Evolutionary conservation across 2,888 invertebrate species (phyloP).

Genomic region (Nomada ruficornis): DNA sequence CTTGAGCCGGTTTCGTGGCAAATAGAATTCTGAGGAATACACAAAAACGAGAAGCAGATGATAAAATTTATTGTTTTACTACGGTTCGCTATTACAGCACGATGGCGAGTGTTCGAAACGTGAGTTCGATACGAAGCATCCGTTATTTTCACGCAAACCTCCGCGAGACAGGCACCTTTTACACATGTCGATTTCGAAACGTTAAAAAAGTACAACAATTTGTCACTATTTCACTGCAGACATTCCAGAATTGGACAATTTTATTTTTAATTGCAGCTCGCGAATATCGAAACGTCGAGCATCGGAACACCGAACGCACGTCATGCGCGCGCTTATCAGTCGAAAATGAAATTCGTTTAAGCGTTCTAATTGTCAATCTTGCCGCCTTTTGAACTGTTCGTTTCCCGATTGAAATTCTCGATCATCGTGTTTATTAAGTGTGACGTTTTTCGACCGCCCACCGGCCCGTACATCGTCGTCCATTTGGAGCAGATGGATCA

Average conservation of each 20-base stretch:
- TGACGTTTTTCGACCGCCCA: neutral
- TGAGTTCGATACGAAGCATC: constrained; percentile 1
- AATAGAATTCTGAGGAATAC: neutral
- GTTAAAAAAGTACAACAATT: too few relatives aligned
- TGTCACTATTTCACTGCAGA: too few relatives aligned
- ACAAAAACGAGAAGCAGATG: neutral
- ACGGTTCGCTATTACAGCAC: neutral
- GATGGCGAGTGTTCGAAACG: constrained; percentile 1
- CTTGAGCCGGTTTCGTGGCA: neutral
- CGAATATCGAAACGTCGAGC: too few relatives aligned
- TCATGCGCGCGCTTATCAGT: neutral
- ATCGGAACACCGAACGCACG: too few relatives aligned
- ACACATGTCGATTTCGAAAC: neutral
- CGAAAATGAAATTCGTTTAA: constrained; percentile 9
- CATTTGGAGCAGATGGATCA: neutral
- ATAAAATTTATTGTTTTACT: constrained; percentile 18
- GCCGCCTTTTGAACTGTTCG: neutral
- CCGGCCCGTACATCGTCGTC: neutral
- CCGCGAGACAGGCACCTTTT: neutral
- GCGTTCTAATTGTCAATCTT: constrained; percentile 5
- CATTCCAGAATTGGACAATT: neutral
- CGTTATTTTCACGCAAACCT: neutral
- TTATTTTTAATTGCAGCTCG: too few relatives aligned
- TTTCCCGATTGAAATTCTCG: constrained; percentile 25
- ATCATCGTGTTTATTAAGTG: neutral